These are phyloP conservation scores for Alligator sinensis DNA, from an alignment of 2,113 vertebrate genomes.

Conservation along the genomic window DNA sequence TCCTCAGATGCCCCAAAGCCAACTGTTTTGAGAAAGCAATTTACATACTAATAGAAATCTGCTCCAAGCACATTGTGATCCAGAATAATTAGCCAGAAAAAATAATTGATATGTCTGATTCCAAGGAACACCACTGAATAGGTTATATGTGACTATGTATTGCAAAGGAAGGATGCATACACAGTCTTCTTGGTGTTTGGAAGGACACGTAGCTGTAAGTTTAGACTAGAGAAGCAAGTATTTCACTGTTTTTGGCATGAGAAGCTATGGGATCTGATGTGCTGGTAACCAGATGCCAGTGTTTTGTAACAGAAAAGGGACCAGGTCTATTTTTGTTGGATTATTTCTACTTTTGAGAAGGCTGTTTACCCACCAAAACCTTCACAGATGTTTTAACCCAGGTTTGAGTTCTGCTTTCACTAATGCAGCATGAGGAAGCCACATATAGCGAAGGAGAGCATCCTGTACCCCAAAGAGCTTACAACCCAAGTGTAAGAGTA, in stretches of 20 bases:
- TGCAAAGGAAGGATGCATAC: neutral
- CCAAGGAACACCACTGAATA: neutral
- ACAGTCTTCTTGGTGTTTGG: neutral
- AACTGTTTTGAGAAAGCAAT: neutral
- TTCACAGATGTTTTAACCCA: neutral
- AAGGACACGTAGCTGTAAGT: neutral
- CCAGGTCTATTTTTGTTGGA: neutral
- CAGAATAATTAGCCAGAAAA: neutral
- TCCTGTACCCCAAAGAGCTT: neutral
- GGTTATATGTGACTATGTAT: neutral
- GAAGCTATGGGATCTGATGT: neutral
- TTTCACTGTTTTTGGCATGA: accelerated
- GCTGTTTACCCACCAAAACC: neutral
- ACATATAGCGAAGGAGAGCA: neutral
- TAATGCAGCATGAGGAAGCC: no score
- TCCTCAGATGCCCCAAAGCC: neutral
- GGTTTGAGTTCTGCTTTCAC: no score
- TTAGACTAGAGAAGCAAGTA: neutral
- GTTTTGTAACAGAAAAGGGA: neutral
- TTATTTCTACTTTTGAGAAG: neutral
- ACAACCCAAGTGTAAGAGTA: neutral
- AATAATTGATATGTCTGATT: neutral
- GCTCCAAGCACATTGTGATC: neutral
- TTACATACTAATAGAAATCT: neutral
- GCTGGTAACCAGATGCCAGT: neutral